A percentile compares a stretch with the other conserved stretches of the same genome.
Conservation (phyloP, 2,888 invertebrate genomes). For the Phania funesta region DNA sequence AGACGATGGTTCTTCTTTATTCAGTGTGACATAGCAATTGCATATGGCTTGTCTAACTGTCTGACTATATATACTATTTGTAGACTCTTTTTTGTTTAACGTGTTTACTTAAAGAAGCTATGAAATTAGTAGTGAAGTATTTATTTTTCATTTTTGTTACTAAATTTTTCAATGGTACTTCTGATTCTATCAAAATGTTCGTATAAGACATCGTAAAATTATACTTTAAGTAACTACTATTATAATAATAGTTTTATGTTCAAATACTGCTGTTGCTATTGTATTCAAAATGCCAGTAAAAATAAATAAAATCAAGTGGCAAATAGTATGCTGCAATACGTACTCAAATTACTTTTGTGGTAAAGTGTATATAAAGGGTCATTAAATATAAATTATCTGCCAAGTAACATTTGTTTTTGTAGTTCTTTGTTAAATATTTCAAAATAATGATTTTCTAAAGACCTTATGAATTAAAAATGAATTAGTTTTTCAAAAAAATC, state of each 20-base stretch:
- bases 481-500: neutral
- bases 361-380: neutral
- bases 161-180: neutral
- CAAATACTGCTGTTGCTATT: neutral
- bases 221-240: neutral
- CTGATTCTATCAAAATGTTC: neutral
- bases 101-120: neutral
- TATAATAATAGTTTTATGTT: neutral
- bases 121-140: neutral
- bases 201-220: neutral
- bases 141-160: neutral
- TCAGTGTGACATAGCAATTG: constrained; percentile 65
- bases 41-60: constrained; percentile 61
- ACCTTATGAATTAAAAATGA: neutral
- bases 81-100: neutral
- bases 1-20: neutral
- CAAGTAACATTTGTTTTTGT: neutral
- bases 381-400: constrained; percentile 36
- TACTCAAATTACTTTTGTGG: neutral
- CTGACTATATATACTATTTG: neutral
- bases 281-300: neutral
- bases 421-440: neutral
- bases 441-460: constrained; percentile 4
- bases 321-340: neutral
- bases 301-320: neutral